These are phyloP conservation scores for Microtus oregoni DNA, from an alignment of 2,113 vertebrate species.

Conservation along the genomic window DNA sequence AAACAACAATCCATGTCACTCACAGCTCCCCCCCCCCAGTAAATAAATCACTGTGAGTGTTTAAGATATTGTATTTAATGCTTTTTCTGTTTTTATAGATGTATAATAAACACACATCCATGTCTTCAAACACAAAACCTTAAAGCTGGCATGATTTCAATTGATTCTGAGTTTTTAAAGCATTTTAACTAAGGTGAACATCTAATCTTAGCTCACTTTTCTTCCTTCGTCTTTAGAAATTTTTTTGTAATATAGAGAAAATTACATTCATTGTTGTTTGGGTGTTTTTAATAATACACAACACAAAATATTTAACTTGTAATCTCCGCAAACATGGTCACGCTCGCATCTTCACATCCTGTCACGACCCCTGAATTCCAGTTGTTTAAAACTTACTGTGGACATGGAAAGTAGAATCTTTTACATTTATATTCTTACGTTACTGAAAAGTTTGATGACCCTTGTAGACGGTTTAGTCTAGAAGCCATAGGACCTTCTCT, in stretches of 20 bases:
- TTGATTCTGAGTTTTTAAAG: constrained; percentile 13
- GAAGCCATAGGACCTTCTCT: background rate
- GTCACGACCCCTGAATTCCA: constrained; percentile 6
- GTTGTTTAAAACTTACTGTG: constrained; percentile 11
- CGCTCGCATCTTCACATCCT: background rate
- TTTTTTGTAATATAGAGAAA: constrained; percentile 27
- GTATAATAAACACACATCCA: background rate
- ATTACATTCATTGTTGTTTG: background rate
- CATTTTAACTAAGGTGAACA: background rate
- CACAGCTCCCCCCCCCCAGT: constrained; percentile 42
- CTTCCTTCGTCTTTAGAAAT: constrained; percentile 27
- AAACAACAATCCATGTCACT: constrained; percentile 62
- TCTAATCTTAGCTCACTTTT: background rate
- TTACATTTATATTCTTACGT: constrained; percentile 27
- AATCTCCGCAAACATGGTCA: constrained; percentile 12
- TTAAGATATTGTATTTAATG: constrained; percentile 50
- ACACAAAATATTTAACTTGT: constrained; percentile 1
- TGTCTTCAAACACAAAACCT: constrained; percentile 10
- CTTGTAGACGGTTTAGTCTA: background rate
- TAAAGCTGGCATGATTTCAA: constrained; percentile 12
- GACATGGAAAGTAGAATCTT: background rate
- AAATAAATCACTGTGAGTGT: constrained; percentile 31
- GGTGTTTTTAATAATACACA: background rate
- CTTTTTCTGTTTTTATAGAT: background rate
- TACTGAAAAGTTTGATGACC: background rate